Base-by-base conservation (phyloP, 1,140 invertebrate species). In the Drosophila truncata region DNA sequence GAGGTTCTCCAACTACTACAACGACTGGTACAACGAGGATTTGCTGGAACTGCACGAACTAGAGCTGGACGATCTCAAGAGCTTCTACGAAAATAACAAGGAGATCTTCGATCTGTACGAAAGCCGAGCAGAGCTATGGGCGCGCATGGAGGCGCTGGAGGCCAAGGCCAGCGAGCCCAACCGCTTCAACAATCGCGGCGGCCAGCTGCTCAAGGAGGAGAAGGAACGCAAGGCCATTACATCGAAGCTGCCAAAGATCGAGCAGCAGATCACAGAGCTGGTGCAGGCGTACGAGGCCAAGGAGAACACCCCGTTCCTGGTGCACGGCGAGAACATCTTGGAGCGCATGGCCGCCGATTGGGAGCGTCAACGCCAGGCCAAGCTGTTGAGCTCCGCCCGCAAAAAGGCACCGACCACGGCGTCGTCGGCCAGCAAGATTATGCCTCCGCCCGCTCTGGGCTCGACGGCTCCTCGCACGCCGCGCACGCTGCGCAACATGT, bases 181-280 rank as follows among this genome's bases (percentile, higher is more conserved):
- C 72, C 94, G 97, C 4, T 97, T 96, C 85, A 95, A 97, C 65
- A 97, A 98, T 93, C 94, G 97, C 46, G 97, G 97, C 8, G 97
- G 97, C 0, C 95, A 96, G 75, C 93, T 98, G 10, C 93, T 98
- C 1, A 94, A 94, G 29, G 97, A 98, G 91, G 97, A 98, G 92
- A 97, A 96, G 78, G 96, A 97, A 80, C 94, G 97, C 11, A 98
- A 97, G 85, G 91, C 93, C 5, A 94, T 95, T 16, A 93, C 95
- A 2, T 95, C 94, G 44, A 96, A 96, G 93, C 78, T 96, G 44
- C 95, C 95, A 1, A 96, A 96, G 93, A 94, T 96, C 27, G 95
- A 96, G 91, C 93, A 93, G 4, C 93, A 95, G 84, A 93, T 96
- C 1, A 92, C 91, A 2, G 92, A 94, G 2, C 62, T 95, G 37